phyloP scores from a whole-genome alignment of 2,888 invertebrate genomes.

The Epinotia nisella region DNA sequence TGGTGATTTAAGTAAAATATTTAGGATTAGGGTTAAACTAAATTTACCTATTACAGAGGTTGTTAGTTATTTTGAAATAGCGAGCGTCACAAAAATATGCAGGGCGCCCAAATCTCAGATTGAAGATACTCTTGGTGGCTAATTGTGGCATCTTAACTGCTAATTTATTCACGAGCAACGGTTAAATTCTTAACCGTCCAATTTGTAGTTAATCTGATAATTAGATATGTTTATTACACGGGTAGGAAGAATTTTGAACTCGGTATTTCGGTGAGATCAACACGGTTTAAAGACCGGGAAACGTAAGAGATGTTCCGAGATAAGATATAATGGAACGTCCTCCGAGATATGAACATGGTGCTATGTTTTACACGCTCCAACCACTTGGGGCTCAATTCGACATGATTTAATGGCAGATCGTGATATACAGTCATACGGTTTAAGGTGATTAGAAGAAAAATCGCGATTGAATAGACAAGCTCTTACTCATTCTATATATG shows the following conservation, averaged over 20 bases:
- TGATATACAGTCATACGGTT: too few species aligned
- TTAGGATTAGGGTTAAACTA: not conserved
- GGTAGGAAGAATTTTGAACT: constrained; percentile 31
- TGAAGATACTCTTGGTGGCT: constrained; percentile 18
- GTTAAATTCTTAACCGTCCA: constrained; percentile 34
- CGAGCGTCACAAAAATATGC: constrained; percentile 2
- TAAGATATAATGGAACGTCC: constrained; percentile 4
- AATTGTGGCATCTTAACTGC: constrained; percentile 37
- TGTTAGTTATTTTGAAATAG: not conserved
- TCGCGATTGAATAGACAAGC: too few species aligned
- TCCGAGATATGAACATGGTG: not conserved
- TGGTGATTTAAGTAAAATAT: not conserved
- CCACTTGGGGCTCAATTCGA: not conserved
- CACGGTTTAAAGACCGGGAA: not conserved
- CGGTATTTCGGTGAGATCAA: constrained; percentile 26
- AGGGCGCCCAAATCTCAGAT: constrained; percentile 14
- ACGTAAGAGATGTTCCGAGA: constrained; percentile 3
- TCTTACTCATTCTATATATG: too few species aligned
- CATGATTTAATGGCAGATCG: too few species aligned
- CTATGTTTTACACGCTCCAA: not conserved
- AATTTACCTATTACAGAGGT: not conserved
- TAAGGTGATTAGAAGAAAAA: too few species aligned
- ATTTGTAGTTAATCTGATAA: constrained; percentile 47
- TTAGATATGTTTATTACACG: constrained; percentile 43
- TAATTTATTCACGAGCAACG: constrained; percentile 46